These are phyloP conservation scores for Furcula furcula DNA, from an alignment of 2,888 invertebrate genomes.

Conservation along the genomic window DNA sequence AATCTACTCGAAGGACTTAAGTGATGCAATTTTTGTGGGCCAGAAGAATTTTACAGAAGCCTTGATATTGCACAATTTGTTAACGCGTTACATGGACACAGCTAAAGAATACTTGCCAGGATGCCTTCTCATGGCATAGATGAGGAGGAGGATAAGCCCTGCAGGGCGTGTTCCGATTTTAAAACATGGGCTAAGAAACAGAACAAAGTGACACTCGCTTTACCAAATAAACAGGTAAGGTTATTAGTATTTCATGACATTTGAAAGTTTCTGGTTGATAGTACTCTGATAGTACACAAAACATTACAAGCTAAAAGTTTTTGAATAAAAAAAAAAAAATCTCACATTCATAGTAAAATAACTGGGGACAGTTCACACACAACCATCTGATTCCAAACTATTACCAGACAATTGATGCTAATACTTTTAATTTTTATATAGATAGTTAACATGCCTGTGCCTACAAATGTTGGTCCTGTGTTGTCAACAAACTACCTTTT, in stretches of 20 bases:
- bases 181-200: slow-evolving; percentile 87
- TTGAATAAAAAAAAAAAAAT: too few relatives aligned
- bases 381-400: too few relatives aligned
- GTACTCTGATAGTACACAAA: too few relatives aligned
- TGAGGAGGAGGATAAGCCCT: slow-evolving; percentile 80
- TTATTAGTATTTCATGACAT: slow-evolving; percentile 28
- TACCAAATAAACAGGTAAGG: slow-evolving; percentile 51
- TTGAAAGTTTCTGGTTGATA: neutral
- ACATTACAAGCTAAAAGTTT: too few relatives aligned
- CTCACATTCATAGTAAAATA: too few relatives aligned
- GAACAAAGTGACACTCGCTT: slow-evolving; percentile 47
- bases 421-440: too few relatives aligned
- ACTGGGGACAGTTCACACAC: too few relatives aligned
- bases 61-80: slow-evolving; percentile 43
- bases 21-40: slow-evolving; percentile 19
- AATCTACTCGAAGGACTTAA: slow-evolving; percentile 1
- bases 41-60: too few relatives aligned
- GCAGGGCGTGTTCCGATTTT: slow-evolving; percentile 87
- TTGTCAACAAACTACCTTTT: too few relatives aligned
- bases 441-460: too few relatives aligned
- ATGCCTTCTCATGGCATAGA: slow-evolving; percentile 55
- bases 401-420: too few relatives aligned
- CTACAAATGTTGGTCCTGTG: too few relatives aligned
- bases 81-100: slow-evolving; percentile 33
- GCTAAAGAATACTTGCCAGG: slow-evolving; percentile 19